These are phyloP conservation scores for Ophioninae sp. DNA, from an alignment of 2,888 invertebrate genomes.

Conservation along the genomic window DNA sequence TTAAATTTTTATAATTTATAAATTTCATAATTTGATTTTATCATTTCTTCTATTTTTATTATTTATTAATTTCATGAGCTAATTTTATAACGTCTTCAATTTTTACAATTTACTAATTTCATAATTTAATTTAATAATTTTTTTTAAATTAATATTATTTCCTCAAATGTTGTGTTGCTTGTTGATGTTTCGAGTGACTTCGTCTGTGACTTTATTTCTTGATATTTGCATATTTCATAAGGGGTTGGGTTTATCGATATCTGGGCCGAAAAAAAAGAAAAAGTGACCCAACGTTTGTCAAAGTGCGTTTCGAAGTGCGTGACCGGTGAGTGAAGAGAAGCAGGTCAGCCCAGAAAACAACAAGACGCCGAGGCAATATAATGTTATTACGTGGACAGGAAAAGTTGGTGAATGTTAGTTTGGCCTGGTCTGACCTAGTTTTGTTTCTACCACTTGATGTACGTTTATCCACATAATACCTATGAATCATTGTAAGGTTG, in stretches of 20 bases:
- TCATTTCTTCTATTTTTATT: too few species aligned
- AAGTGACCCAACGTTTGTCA: background rate
- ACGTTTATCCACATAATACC: background rate
- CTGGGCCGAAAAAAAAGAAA: conserved; percentile 19
- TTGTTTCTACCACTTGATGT: conserved; percentile 23
- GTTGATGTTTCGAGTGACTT: too few species aligned
- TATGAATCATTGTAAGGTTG: background rate
- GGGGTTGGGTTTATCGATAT: background rate
- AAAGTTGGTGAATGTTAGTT: conserved; percentile 30
- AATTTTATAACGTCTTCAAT: too few species aligned
- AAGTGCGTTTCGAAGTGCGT: conserved; percentile 37
- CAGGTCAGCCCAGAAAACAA: conserved; percentile 12
- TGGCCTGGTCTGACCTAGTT: conserved; percentile 23
- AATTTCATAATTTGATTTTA: too few species aligned
- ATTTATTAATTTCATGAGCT: too few species aligned
- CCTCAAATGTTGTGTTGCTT: background rate
- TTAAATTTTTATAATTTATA: too few species aligned
- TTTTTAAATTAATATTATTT: background rate
- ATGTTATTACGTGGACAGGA: conserved; percentile 7
- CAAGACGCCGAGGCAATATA: background rate
- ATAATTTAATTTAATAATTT: too few species aligned
- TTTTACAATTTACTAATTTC: too few species aligned
- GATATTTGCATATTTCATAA: background rate
- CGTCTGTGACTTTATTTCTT: background rate
- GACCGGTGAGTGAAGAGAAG: conserved; percentile 22